A percentile compares a stretch with the other conserved stretches of the same genome.
These are phyloP conservation scores for Carapus acus DNA, from an alignment of 2,797 vertebrate genomes.

Conservation along the genomic window DNA sequence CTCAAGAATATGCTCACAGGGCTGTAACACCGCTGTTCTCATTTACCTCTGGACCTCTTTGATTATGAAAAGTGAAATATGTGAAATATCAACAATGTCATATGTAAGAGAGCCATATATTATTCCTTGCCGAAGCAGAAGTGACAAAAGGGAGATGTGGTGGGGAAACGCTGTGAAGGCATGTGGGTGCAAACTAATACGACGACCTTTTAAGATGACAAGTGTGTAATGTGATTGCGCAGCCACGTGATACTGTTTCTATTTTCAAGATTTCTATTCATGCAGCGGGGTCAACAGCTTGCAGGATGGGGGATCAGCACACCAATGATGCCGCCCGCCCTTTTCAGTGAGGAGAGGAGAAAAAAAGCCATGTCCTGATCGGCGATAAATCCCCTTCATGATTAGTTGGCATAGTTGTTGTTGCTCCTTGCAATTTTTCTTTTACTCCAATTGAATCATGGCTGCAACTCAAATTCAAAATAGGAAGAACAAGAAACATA, in stretches of 20 bases:
- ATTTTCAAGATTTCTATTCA: slow-evolving; percentile 51
- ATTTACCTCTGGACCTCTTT: neutral
- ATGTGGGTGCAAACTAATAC: slow-evolving; percentile 54
- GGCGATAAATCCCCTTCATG: slow-evolving; percentile 49
- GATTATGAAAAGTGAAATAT: slow-evolving; percentile 8
- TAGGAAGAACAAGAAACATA: no score
- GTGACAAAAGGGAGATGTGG: neutral
- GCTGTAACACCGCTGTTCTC: neutral
- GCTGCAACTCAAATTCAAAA: slow-evolving; percentile 8
- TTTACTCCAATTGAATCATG: slow-evolving; percentile 4
- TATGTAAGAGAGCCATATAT: slow-evolving; percentile 16
- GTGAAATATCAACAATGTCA: slow-evolving; percentile 12
- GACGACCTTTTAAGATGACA: slow-evolving; percentile 74
- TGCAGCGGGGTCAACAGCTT: slow-evolving; percentile 32
- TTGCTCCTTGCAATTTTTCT: slow-evolving; percentile 6
- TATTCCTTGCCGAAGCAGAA: neutral
- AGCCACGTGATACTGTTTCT: slow-evolving; percentile 21
- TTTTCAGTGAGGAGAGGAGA: slow-evolving; percentile 46
- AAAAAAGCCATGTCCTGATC: slow-evolving; percentile 48
- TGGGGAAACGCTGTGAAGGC: slow-evolving; percentile 19
- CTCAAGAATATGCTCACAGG: no score
- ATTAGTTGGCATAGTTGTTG: slow-evolving; percentile 47
- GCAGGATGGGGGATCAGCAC: slow-evolving; percentile 43
- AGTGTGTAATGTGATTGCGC: slow-evolving; percentile 68
- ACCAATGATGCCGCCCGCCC: slow-evolving; percentile 41